Evolutionary conservation across 1,140 invertebrate genomes (phyloP), one percentile per base, ranked within the genome.

Genomic region (Armadillidium nasatum): DNA sequence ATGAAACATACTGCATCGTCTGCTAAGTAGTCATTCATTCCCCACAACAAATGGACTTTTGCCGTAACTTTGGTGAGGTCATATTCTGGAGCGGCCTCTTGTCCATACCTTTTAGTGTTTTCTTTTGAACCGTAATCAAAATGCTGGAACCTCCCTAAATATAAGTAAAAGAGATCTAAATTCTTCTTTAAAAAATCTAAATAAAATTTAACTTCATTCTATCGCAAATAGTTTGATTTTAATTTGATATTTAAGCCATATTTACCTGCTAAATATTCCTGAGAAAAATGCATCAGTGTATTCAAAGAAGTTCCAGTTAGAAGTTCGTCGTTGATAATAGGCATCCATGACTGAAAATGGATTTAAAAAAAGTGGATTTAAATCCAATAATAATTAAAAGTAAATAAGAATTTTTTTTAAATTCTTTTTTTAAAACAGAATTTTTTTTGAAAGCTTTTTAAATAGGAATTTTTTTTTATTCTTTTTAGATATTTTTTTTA

Each of bases 31-130:
- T 92, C 91, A 71, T 88, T 88, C 10, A 84, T 78, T 10, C 87
- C 88, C 82, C 89, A 90, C 80, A 90, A 87, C 2, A 92, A 83
- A 71, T 88, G 86, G 15, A 89, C 85, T 0, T 88, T 88, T 46
- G 87, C 82, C 4, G 85, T 88, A 10, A 90, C 84, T 76, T 86
- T 86, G 11, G 79, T 84, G 7, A 90, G 80, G 78, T 88, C 84
- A 76, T 90, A 90, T 70, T 87, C 83, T 0, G 87, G 88, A 22
- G n/a, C n/a, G 88, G 88, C 0, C 76, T 83, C 2, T 10, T 82
- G 74, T 7, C 87, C 86, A 77, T 89, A 90, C 10, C 76, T 76
- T 10, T 69, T 75, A 15, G 83, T 73, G 80, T 87, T 87, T 77
- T 83, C 82, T 19, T 71, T 73, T 11, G 22, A 10, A 11, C 86